Evolutionary conservation across 2,113 vertebrate species (phyloP).

Genomic region (Gymnocephalus cernua): DNA sequence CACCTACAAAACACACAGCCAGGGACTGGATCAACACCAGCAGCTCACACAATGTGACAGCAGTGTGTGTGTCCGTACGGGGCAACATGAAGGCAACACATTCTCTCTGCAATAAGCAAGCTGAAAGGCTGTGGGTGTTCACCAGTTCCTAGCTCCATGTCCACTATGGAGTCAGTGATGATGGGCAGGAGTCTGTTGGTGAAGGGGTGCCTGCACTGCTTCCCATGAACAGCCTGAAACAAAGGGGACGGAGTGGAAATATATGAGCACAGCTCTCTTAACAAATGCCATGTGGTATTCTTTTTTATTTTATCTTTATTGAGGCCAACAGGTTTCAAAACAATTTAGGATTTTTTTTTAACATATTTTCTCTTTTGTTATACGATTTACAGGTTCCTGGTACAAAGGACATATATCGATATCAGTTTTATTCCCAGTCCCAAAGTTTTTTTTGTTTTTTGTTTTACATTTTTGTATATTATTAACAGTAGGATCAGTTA

Average conservation of each 20-base stretch:
- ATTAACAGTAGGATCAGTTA: no score
- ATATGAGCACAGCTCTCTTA: neutral
- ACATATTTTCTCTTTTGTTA: no score
- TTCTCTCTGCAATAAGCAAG: no score
- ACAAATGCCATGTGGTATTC: neutral
- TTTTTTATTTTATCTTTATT: no score
- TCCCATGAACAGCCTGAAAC: constrained; percentile 82
- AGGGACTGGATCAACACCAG: neutral
- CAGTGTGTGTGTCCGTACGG: neutral
- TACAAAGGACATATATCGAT: no score
- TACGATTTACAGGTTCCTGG: no score
- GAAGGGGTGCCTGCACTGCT: constrained; percentile 84
- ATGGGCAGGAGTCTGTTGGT: constrained; percentile 81
- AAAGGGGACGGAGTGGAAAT: neutral
- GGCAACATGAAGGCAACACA: no score
- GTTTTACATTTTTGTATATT: no score
- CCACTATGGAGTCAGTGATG: constrained; percentile 81
- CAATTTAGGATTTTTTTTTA: no score
- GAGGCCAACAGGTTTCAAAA: no score
- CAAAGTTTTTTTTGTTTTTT: no score
- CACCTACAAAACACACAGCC: constrained; percentile 75
- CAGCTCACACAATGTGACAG: neutral
- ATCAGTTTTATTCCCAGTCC: no score
- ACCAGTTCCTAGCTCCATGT: constrained; percentile 86
- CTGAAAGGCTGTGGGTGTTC: neutral